These are phyloP conservation scores for Leptopilina boulardi DNA, from an alignment of 1,140 invertebrate species.

Conservation along the genomic window DNA sequence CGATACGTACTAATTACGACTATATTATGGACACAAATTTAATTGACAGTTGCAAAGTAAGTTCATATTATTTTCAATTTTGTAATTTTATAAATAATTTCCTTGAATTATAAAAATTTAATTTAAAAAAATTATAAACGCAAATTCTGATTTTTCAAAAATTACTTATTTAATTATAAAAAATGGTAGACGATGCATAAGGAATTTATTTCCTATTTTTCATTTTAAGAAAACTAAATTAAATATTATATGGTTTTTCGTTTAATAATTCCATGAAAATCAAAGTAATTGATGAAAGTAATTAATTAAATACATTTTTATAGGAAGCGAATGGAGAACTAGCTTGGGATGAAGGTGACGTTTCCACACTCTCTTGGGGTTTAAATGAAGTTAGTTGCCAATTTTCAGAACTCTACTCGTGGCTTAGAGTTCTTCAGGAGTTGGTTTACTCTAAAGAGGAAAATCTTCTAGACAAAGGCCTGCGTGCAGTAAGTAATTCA, in stretches of 20 bases:
- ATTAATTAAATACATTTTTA: slow-evolving; percentile 28
- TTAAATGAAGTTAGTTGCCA: slow-evolving; percentile 86
- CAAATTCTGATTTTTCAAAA: no score
- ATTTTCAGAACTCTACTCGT: slow-evolving; percentile 88
- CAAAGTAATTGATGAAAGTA: no score
- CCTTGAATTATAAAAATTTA: background rate
- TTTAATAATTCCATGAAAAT: background rate
- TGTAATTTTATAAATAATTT: background rate
- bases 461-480: slow-evolving; percentile 81
- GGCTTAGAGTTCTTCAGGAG: slow-evolving; percentile 87
- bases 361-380: slow-evolving; percentile 79
- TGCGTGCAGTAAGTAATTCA: slow-evolving; percentile 79
- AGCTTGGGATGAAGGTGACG: slow-evolving; percentile 79
- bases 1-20: slow-evolving; percentile 91
- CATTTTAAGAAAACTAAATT: no score
- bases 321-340: slow-evolving; percentile 89
- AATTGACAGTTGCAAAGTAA: slow-evolving; percentile 89
- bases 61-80: slow-evolving; percentile 13
- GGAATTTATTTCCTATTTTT: no score
- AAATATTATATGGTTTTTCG: no score
- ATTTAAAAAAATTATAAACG: no score
- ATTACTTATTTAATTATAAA: no score
- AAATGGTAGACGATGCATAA: no score
- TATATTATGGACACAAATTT: slow-evolving; percentile 96
- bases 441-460: slow-evolving; percentile 85